Conservation (phyloP, 2,888 invertebrate genomes). For the Mimachlamys varia region DNA sequence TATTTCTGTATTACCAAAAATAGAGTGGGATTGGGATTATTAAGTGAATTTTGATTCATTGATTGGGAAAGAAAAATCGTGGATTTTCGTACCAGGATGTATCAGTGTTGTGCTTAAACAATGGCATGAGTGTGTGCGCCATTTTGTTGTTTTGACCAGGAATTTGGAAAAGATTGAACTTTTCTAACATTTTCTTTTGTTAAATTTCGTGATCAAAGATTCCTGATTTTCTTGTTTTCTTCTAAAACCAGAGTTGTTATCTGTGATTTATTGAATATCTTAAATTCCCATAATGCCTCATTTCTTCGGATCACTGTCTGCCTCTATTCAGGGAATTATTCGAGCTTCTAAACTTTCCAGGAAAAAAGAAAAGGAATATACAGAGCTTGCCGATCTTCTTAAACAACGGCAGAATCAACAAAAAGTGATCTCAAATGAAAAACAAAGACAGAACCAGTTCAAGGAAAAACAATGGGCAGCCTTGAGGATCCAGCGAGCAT, state of each 20-base stretch:
- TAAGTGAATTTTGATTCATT: not conserved
- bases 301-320: slow-evolving; percentile 45
- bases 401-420: slow-evolving; percentile 54
- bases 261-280: not conserved
- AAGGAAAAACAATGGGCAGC: slow-evolving; percentile 72
- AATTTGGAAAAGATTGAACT: not conserved
- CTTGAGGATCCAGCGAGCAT: slow-evolving; percentile 73
- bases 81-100: not conserved
- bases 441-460: slow-evolving; percentile 64
- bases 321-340: slow-evolving; percentile 49
- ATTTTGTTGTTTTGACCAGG: not conserved
- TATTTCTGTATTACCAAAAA: not conserved
- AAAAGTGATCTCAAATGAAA: slow-evolving; percentile 64
- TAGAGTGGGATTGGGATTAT: not conserved
- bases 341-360: slow-evolving; percentile 55
- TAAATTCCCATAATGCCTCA: slow-evolving; percentile 45
- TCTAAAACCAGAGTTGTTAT: not conserved
- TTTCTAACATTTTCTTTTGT: not conserved
- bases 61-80: not conserved
- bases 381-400: slow-evolving; percentile 63
- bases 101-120: not conserved
- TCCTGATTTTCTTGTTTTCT: not conserved
- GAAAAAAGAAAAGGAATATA: slow-evolving; percentile 60
- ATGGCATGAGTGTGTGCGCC: not conserved
- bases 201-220: not conserved